A percentile compares a stretch with the other conserved stretches of the same genome.
Conservation (phyloP, 2,888 invertebrate species). For the Germaria angustata region DNA sequence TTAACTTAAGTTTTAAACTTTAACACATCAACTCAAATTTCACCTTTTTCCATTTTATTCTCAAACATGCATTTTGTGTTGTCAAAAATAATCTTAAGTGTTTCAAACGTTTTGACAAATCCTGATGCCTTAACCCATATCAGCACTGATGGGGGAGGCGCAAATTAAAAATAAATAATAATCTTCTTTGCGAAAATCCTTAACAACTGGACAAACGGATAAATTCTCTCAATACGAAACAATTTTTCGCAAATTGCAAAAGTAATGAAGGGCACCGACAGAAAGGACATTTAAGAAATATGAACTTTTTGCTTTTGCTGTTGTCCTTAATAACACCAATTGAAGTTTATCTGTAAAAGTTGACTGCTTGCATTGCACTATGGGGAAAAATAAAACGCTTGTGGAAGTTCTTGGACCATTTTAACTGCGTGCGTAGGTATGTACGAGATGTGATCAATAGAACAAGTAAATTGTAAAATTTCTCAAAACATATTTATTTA, state of each 20-base stretch:
- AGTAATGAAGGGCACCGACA: background rate
- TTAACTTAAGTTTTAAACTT: no score
- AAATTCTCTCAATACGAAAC: constrained; percentile 27
- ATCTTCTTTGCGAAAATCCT: constrained; percentile 50
- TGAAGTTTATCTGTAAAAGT: constrained; percentile 36
- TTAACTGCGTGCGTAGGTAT: no score
- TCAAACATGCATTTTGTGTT: background rate
- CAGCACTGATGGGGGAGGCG: background rate
- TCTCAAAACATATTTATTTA: no score
- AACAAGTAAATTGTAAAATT: no score
- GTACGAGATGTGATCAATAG: no score
- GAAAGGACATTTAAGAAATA: background rate
- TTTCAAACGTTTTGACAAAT: background rate
- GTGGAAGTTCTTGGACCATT: no score
- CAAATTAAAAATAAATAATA: constrained; percentile 9
- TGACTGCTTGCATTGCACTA: constrained; percentile 9
- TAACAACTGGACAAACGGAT: constrained; percentile 3
- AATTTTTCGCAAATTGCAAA: constrained; percentile 31
- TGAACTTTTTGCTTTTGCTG: constrained; percentile 2
- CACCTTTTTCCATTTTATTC: background rate
- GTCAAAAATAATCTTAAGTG: background rate
- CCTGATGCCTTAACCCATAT: background rate
- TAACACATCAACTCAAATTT: no score
- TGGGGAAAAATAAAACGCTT: constrained; percentile 33
- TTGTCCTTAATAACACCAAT: constrained; percentile 36